phyloP scores from a whole-genome alignment of 1,140 invertebrate genomes.

The Triops cancriformis region DNA sequence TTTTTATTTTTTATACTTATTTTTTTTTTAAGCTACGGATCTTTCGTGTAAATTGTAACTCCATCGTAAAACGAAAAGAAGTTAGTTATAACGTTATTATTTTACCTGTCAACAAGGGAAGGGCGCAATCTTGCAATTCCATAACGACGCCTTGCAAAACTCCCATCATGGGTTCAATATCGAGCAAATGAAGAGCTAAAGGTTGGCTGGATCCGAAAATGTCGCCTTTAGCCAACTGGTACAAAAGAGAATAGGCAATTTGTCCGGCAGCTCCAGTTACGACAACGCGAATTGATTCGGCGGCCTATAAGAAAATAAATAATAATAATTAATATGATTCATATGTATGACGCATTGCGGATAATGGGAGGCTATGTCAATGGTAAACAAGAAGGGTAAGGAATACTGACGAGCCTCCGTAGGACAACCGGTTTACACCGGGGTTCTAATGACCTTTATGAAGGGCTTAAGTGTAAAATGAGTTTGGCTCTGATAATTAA shows the following conservation, averaged over 20 bases:
- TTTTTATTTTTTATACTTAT: no score
- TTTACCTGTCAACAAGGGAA: slow-evolving; percentile 69
- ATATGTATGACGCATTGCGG: not conserved
- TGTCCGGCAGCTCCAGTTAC: slow-evolving; percentile 97
- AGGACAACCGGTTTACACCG: not conserved
- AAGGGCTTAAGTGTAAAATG: not conserved
- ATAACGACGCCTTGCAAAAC: slow-evolving; percentile 93
- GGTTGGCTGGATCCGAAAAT: slow-evolving; percentile 90
- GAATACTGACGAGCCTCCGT: not conserved
- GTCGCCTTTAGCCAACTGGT: slow-evolving; percentile 88
- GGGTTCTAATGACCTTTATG: slow-evolving; percentile 3
- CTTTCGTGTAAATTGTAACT: no score
- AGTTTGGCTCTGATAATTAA: not conserved
- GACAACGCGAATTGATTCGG: slow-evolving; percentile 79
- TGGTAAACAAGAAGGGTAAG: not conserved
- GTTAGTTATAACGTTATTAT: slow-evolving; percentile 19
- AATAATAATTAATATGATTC: slow-evolving; percentile 23
- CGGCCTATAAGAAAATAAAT: slow-evolving; percentile 46
- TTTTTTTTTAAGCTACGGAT: no score
- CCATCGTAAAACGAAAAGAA: not conserved
- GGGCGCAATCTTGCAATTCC: slow-evolving; percentile 92
- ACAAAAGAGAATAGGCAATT: slow-evolving; percentile 94
- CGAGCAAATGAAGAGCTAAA: slow-evolving; percentile 81
- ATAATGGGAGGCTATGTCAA: not conserved
- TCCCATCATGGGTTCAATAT: slow-evolving; percentile 90